These are phyloP conservation scores for Montipora efflorescens DNA, from an alignment of 64 coral and sea anemone genomes.

Conservation along the genomic window DNA sequence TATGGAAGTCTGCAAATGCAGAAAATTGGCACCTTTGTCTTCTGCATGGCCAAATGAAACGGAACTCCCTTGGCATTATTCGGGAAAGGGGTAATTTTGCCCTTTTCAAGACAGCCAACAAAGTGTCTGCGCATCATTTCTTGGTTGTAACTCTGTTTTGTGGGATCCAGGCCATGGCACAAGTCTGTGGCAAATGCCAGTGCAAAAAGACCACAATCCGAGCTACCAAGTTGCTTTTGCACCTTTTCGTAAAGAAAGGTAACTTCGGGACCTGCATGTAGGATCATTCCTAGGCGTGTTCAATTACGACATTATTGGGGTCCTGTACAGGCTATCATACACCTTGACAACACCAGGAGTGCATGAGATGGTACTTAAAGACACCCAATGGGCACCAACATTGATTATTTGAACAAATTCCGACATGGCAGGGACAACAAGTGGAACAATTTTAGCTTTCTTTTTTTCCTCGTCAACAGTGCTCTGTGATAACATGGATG, in stretches of 20 bases:
- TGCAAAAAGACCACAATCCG: background rate
- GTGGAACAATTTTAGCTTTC: background rate
- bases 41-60: background rate
- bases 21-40: slow-evolving; percentile 28
- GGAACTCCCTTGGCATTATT: slow-evolving; percentile 47
- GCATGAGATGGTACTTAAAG: slow-evolving; percentile 32
- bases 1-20: slow-evolving; percentile 58
- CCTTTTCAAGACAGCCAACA: slow-evolving; percentile 37
- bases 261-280: background rate
- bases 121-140: slow-evolving; percentile 48
- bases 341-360: slow-evolving; percentile 33
- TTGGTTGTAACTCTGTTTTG: slow-evolving; percentile 60
- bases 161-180: slow-evolving; percentile 44
- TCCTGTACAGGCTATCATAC: slow-evolving; percentile 57
- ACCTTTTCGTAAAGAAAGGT: background rate
- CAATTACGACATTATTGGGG: background rate
- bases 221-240: slow-evolving; percentile 12
- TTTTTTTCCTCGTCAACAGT: no score
- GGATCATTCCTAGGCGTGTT: background rate
- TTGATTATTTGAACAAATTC: slow-evolving; percentile 47
- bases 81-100: slow-evolving; percentile 52
- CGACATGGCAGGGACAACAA: no score
- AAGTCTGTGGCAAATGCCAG: background rate
- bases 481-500: background rate
- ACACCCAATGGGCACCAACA: slow-evolving; percentile 42